phyloP scores from a whole-genome alignment of 2,888 invertebrate genomes.

The Apodemia duryi region DNA sequence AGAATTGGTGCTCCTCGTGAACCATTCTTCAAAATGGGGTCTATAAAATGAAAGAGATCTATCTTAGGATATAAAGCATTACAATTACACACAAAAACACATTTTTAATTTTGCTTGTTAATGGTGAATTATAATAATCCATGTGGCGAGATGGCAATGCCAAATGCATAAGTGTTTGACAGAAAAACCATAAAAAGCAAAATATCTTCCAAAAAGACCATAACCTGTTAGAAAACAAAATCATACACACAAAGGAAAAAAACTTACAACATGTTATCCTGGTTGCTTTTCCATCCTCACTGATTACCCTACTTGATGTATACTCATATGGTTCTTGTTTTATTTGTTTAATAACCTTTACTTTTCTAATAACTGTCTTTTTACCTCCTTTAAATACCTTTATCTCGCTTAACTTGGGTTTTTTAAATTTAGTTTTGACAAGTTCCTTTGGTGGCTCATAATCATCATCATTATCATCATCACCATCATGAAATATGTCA shows the following conservation, averaged over 20 bases:
- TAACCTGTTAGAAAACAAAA: too few relatives aligned
- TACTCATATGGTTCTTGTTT: constrained; percentile 45
- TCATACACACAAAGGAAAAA: too few relatives aligned
- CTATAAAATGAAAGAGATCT: constrained; percentile 38
- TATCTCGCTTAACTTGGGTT: constrained; percentile 60
- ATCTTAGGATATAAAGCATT: constrained; percentile 1
- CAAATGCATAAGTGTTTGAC: too few relatives aligned
- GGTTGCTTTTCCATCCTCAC: constrained; percentile 50
- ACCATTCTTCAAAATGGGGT: constrained; percentile 69
- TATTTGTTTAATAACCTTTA: constrained; percentile 55
- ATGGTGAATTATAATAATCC: too few relatives aligned
- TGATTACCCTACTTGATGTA: constrained; percentile 33
- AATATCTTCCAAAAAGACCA: too few relatives aligned
- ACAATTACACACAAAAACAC: too few relatives aligned
- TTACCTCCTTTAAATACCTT: constrained; percentile 61
- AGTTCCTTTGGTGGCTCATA: constrained; percentile 60
- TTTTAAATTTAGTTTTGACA: constrained; percentile 56
- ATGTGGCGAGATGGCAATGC: too few relatives aligned
- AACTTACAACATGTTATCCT: constrained; percentile 72
- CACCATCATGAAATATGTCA: constrained; percentile 57
- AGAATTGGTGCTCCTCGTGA: constrained; percentile 63
- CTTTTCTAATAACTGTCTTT: constrained; percentile 55
- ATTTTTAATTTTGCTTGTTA: too few relatives aligned
- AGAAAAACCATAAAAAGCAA: too few relatives aligned
- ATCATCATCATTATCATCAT: constrained; percentile 59